Evolutionary conservation across 2,888 invertebrate species (phyloP), one percentile per base, ranked within the genome.

Genomic region (Melinopterus prodromus): DNA sequence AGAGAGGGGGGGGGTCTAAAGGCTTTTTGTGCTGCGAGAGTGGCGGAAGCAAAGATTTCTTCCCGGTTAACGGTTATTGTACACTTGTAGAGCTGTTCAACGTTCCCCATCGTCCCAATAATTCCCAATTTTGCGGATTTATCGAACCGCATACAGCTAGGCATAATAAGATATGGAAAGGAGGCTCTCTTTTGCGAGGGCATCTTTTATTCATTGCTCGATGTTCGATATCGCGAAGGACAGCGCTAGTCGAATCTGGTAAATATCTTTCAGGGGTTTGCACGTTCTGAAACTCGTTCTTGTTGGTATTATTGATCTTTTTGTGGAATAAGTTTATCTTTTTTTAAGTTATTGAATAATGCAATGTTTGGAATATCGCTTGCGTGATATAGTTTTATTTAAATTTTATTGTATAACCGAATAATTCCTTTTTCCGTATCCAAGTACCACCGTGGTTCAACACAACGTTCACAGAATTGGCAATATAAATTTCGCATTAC

Each of bases 111-210:
- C 53, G 53, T 4, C 53, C 53, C 5, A 53, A 53, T 53, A 53
- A 53, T 53, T 53, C 53, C 53, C 53, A 53, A 53, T 53, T 53
- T 53, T 53, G 53, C 53, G 53, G 53, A 53, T 53, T 53, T 53
- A 53, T 53, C 53, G 53, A 53, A 53, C 53, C 53, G 5, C 53
- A 9, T 12, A 12, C 53, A 53, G 12, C 53, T 53, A 53, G 12
- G 53, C 53, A 53, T 53, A 53, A 53, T 53, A 53, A 53, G 53
- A 9, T 53, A 53, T 53, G 53, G 53, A 53, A 53, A 53, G 5
- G 53, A 53, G 53, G 53, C 53, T 53, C 53, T 12, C 53, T 53
- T 12, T 53, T 53, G 53, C 53, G 53, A 26, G 26, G 53, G 53
- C 53, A 53, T 53, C 53, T 53, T 53, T 53, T 53, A 53, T 53